Conservation (phyloP, 2,797 vertebrate genomes). For the Sebastes matsubarae region DNA sequence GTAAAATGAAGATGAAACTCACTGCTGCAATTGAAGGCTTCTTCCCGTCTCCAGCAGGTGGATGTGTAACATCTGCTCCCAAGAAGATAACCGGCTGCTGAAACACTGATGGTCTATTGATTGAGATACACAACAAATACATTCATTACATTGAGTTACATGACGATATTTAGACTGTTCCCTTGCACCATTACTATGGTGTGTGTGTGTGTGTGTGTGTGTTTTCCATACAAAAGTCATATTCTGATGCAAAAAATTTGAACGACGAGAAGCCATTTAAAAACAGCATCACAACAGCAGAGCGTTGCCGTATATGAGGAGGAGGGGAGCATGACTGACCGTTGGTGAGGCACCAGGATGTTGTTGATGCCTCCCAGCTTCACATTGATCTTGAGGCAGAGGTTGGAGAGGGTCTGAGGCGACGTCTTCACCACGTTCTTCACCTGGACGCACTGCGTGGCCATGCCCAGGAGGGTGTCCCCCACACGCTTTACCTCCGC, state of each 20-base stretch:
- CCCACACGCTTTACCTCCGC: conserved; percentile 97
- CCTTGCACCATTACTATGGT: background rate
- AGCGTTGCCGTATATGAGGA: background rate
- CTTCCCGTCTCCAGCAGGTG: conserved; percentile 97
- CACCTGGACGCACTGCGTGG: conserved; percentile 98
- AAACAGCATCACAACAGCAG: background rate
- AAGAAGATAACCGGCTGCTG: conserved; percentile 99
- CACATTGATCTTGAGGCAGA: conserved; percentile 99
- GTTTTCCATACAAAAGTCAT: background rate
- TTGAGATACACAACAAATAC: background rate
- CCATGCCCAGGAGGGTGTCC: conserved; percentile 97
- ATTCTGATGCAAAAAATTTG: background rate
- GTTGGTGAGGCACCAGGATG: conserved; percentile 97
- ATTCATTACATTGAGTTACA: background rate
- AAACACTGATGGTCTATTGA: conserved; percentile 89
- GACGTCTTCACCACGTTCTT: conserved; percentile 99
- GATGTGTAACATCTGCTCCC: conserved; percentile 98
- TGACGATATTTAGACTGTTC: background rate
- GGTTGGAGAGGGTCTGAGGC: conserved; percentile 97
- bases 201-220: background rate
- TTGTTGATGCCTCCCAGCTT: conserved; percentile 99
- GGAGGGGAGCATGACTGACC: conserved; percentile 39
- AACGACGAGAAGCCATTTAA: background rate
- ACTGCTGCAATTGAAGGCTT: conserved; percentile 98
- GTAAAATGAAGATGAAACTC: conserved; percentile 54